phyloP scores from a whole-genome alignment of 2,113 vertebrate species.

The Agapornis roseicollis region DNA sequence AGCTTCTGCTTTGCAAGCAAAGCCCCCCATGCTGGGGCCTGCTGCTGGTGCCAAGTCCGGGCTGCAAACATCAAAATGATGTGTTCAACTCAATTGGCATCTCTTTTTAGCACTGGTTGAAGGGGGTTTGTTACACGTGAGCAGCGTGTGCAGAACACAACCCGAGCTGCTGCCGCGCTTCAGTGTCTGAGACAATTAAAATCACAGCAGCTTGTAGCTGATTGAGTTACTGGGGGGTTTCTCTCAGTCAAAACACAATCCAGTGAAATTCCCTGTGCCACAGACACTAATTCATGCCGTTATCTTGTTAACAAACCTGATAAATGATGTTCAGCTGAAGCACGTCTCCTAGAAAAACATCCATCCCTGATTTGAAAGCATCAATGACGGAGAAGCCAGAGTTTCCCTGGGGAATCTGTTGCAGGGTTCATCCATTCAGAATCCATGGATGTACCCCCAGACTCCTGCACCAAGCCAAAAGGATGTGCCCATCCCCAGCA shows the following conservation, averaged over 20 bases:
- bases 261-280: background rate
- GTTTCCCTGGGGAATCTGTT: background rate
- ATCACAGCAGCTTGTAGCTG: accelerated
- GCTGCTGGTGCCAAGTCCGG: accelerated
- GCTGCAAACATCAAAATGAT: background rate
- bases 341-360: background rate
- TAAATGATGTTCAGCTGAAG: background rate
- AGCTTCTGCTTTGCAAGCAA: background rate
- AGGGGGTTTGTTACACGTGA: accelerated
- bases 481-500: no score
- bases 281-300: background rate
- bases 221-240: background rate
- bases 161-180: accelerated
- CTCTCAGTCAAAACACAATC: background rate
- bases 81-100: background rate
- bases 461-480: background rate
- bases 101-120: background rate
- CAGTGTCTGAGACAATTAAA: background rate
- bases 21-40: background rate
- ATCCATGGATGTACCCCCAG: accelerated
- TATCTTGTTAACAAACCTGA: background rate
- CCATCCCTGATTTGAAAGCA: background rate
- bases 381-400: accelerated
- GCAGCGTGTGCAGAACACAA: accelerated
- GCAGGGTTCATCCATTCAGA: accelerated